Evolutionary conservation across 2,113 vertebrate genomes (phyloP).

Genomic region (Ginglymostoma cirratum): DNA sequence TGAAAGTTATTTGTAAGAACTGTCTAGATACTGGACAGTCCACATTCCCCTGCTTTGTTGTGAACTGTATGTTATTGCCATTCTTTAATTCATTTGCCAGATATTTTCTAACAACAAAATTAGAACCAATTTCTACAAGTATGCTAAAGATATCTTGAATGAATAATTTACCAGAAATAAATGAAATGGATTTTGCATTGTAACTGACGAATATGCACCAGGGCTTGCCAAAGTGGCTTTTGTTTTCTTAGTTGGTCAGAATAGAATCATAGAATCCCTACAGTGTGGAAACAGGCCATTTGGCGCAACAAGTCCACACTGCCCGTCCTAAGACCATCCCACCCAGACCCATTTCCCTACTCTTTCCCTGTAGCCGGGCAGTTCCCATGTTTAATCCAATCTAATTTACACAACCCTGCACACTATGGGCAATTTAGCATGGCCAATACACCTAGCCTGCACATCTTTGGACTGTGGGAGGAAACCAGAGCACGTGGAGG

Average conservation of each 20-base stretch:
- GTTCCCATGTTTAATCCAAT: too few species aligned
- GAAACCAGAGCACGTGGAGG: too few species aligned
- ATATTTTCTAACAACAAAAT: not conserved
- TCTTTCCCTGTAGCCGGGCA: too few species aligned
- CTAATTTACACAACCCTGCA: too few species aligned
- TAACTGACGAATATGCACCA: not conserved
- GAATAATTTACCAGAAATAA: not conserved
- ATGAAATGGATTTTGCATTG: not conserved
- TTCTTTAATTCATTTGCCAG: not conserved
- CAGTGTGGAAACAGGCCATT: too few species aligned
- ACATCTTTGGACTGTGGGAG: too few species aligned
- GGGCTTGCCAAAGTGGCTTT: not conserved
- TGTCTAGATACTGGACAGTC: not conserved
- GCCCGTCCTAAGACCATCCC: too few species aligned
- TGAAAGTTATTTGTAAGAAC: not conserved
- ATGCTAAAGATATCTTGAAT: not conserved
- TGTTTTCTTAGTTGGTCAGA: not conserved
- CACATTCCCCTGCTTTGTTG: not conserved
- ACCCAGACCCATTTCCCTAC: too few species aligned
- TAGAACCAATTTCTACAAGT: not conserved
- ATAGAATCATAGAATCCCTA: too few species aligned
- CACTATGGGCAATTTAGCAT: too few species aligned
- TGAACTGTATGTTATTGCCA: not conserved
- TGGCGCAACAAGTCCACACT: too few species aligned
- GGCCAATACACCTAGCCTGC: too few species aligned